These are phyloP conservation scores for Uropsilus gracilis DNA, from an alignment of 2,113 vertebrate species.

Conservation along the genomic window DNA sequence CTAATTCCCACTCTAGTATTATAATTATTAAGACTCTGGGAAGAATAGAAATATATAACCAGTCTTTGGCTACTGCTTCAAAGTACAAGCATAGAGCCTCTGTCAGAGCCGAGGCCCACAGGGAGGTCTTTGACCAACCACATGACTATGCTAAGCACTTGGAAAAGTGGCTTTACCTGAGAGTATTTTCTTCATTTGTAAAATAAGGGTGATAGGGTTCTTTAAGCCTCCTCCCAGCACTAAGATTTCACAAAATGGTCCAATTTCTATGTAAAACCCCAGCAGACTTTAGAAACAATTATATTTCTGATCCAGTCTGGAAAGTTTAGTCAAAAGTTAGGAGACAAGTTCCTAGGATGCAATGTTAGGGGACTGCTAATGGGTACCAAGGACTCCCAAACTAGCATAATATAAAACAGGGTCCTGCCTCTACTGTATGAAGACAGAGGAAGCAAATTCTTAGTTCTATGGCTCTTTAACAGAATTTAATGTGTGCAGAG, in stretches of 20 bases:
- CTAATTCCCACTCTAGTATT: background rate
- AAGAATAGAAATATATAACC: background rate
- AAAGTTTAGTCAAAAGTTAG: background rate
- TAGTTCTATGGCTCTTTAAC: too few species aligned
- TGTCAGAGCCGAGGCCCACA: background rate
- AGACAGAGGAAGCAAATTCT: too few species aligned
- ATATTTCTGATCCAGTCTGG: background rate
- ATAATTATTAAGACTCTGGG: background rate
- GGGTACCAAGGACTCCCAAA: too few species aligned
- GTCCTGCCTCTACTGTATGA: too few species aligned
- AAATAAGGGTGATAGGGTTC: background rate
- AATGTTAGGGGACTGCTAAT: too few species aligned
- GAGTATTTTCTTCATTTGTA: slow-evolving; percentile 21
- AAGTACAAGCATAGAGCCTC: background rate
- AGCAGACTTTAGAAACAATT: slow-evolving; percentile 1
- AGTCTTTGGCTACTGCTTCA: background rate
- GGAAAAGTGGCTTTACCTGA: background rate
- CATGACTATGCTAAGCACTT: background rate
- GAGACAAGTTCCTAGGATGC: background rate
- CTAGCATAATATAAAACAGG: too few species aligned
- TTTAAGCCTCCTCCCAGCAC: background rate
- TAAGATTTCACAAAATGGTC: background rate
- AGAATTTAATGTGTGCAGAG: too few species aligned
- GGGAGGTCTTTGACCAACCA: background rate
- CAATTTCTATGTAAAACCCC: background rate